These are phyloP conservation scores for Gallinago paraguaiae DNA, from an alignment of 2,113 vertebrate genomes.

Conservation along the genomic window DNA sequence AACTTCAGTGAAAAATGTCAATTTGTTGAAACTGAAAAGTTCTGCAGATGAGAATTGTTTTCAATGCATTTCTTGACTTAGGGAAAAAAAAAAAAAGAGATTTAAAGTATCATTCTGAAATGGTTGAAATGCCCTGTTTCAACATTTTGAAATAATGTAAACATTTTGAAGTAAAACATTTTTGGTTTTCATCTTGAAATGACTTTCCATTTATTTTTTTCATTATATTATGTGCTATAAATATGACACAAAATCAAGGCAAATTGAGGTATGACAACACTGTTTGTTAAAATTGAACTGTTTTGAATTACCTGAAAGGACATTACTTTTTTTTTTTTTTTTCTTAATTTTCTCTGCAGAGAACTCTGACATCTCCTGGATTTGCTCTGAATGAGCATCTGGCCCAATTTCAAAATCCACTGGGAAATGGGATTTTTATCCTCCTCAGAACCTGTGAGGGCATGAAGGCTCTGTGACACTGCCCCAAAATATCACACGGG, in stretches of 20 bases:
- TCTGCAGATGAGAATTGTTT: constrained; percentile 40
- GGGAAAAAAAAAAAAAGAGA: not conserved
- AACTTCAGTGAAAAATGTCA: constrained; percentile 42
- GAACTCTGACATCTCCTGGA: not conserved
- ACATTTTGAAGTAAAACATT: constrained; percentile 27
- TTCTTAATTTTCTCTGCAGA: constrained; percentile 12
- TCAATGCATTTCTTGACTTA: not conserved
- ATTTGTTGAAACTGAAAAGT: constrained; percentile 35
- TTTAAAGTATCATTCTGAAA: constrained; percentile 38
- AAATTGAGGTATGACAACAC: constrained; percentile 40
- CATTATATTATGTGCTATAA: constrained; percentile 36
- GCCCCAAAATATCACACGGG: not conserved
- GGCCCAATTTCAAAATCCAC: not conserved
- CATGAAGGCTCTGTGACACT: not conserved
- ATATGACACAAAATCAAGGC: constrained; percentile 52
- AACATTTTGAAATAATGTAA: not conserved
- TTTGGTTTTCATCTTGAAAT: constrained; percentile 53
- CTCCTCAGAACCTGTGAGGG: not conserved
- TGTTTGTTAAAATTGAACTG: constrained; percentile 15
- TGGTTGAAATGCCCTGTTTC: constrained; percentile 34
- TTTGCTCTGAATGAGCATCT: not conserved
- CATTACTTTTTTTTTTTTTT: not conserved
- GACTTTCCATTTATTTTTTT: constrained; percentile 54
- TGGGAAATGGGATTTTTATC: not conserved
- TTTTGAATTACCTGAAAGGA: constrained; percentile 38